Evolutionary conservation across 2,797 vertebrate genomes (phyloP), one percentile per base, ranked within the genome.

Genomic region (Balearica regulorum): DNA sequence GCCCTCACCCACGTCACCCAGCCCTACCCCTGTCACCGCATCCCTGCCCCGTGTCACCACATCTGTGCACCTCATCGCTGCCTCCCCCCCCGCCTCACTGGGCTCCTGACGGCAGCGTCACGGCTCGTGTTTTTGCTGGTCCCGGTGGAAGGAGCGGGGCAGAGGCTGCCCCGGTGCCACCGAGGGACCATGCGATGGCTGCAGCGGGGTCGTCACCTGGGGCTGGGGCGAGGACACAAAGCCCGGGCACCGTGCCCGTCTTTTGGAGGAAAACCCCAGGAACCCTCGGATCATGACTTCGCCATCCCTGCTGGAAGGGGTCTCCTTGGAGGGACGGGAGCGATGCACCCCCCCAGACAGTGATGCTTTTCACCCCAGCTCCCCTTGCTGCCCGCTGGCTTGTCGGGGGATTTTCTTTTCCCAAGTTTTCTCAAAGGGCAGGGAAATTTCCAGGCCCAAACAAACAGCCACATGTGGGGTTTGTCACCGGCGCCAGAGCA

Each of bases 151-250:
- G n/a, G 31, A 83, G 68, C 29, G 28, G 49, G 33, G 15, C 3
- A 0, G 46, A 54, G n/a, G 28, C 48, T 39, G 68, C 25, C 7
- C 54, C 37, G 29, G 1, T 37, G 75, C 35, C 75, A 79, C 61
- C 1, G 2, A 49, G 48, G 19, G 24, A 35, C 57, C 26, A 2
- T 1, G 16, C 2, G 1, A 21, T 16, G 43, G 37, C 39, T 6
- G 2, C 60, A 66, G 60, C 16, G 6, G 46, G 33, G 39, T 69
- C 12, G 15, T 71, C 89, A 29, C 44, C 41, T 1, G 0, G 26
- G 58, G 25, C 0, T 1, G 0, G 26, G 58, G 25, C 0, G 0
- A 72, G 64, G 61, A 55, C 15, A 7, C 3, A 3, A 70, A 83
- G 60, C 13, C 26, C 4, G 1, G 31, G 48, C 18, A 6, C 26